Conservation (phyloP, 53 echinoderm and acorn worm genomes). For the Hippasteria phrygiana region DNA sequence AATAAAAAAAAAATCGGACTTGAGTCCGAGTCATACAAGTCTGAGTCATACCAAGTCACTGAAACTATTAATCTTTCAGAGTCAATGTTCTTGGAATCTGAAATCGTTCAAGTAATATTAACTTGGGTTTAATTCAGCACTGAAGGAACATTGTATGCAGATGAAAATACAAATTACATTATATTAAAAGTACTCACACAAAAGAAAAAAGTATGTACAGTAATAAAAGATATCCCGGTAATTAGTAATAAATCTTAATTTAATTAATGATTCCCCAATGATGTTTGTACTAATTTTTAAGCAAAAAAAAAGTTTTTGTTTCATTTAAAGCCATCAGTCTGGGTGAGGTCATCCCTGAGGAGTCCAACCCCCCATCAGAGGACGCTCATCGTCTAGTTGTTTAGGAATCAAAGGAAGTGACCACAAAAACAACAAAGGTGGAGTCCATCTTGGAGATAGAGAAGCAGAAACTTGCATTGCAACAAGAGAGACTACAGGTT, state of each 20-base stretch:
- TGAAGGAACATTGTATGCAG: neutral
- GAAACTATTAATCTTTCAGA: no score
- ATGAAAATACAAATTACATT: neutral
- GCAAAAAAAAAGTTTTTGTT: neutral
- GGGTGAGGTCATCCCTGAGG: neutral
- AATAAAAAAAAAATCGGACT: no score
- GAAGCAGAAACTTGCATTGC: neutral
- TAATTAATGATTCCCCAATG: neutral
- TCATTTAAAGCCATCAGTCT: conserved; percentile 6
- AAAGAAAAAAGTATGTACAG: neutral
- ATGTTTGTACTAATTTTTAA: neutral
- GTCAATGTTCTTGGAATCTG: neutral
- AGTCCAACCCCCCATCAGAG: neutral
- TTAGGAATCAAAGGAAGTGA: neutral
- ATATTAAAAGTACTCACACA: neutral
- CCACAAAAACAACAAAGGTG: neutral
- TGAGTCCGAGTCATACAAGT: no score
- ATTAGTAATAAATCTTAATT: neutral
- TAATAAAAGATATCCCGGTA: neutral
- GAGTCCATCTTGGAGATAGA: neutral
- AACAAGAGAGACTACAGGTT: neutral
- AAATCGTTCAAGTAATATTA: neutral
- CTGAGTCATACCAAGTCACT: no score
- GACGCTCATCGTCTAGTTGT: neutral
- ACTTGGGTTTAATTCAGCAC: neutral